Evolutionary conservation across 2,113 vertebrate species (phyloP), one percentile per base, ranked within the genome.

Genomic region (Epinephelus fuscoguttatus): DNA sequence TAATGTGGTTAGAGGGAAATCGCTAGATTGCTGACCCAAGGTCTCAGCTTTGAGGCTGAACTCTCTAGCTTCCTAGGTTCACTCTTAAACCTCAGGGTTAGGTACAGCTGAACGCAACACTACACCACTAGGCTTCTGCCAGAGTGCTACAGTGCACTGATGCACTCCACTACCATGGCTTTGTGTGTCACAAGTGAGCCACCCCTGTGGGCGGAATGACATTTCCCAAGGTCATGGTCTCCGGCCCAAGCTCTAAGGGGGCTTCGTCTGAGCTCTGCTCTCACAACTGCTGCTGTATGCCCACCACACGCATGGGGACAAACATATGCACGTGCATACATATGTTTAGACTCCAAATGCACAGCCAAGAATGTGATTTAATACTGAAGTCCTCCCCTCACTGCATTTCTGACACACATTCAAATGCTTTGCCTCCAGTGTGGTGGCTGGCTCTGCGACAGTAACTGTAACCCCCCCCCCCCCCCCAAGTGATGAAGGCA

Each of bases 1-100:
- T 95, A 95, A 95, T 94, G 91, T 90, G 90, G 94, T 95, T 94
- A 95, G 94, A 88, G 89, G 86, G 91, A 93, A 93, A 94, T 93
- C 86, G 62, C 91, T 92, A 90, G 91, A 94, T 93, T 92, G 90
- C 91, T 95, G 94, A 94, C 91, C 94, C 80, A 59, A 93, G 93
- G 93, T 94, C 92, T 91, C 67, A 59, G 84, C 91, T 91, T 85
- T 87, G 84, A 89, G 90, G 84, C 81, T 90, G 89, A 93, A 86
- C 85, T 85, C 85, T 74, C 70, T 63, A 84, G 85, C 85, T 84
- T 85, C 82, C 81, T 62, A 80, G 75, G 91, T 89, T 90, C 75
- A 60, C 61, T 85, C 45, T 73, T 70, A 84, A 85, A 92, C 86
- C 81, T 85, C 47, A 1, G 86, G 74, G 82, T 90, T 66, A 90